Conservation (phyloP, 2,797 vertebrate species). For the Hemibagrus guttatus region DNA sequence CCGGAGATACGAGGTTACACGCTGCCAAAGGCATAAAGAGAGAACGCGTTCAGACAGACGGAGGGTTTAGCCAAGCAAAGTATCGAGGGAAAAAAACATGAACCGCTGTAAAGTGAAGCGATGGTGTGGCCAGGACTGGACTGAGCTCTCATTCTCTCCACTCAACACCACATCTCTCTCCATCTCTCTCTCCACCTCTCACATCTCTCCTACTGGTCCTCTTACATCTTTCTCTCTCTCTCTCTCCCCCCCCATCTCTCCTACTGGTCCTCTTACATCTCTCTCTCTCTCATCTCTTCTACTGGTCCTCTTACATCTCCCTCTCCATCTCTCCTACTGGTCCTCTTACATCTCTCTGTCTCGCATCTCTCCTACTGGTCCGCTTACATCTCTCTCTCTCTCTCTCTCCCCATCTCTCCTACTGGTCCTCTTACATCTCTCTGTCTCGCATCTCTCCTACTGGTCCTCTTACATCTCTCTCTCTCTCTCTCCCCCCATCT, state of each 20-base stretch:
- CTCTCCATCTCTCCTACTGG: no score
- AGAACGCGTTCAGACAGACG: background rate
- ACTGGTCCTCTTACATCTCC: background rate
- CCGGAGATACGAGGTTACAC: conserved; percentile 23
- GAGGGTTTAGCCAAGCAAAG: background rate
- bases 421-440: no score
- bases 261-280: background rate
- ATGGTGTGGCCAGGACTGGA: conserved; percentile 17
- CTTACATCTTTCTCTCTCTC: background rate
- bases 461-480: no score
- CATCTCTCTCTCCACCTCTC: background rate
- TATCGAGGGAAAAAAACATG: background rate
- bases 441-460: no score
- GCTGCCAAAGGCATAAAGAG: conserved; percentile 32
- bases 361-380: background rate
- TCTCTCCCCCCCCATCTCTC: background rate
- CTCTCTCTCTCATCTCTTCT: background rate
- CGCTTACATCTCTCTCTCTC: background rate
- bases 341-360: no score
- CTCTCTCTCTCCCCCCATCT: no score
- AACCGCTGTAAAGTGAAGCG: conserved; percentile 24
- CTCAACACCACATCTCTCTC: background rate
- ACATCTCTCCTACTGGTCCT: background rate
- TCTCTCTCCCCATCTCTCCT: conserved; percentile 20
- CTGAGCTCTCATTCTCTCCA: conserved; percentile 23